These are phyloP conservation scores for Scaptodrosophila lebanonensis DNA, from an alignment of 1,140 invertebrate genomes.

Conservation along the genomic window DNA sequence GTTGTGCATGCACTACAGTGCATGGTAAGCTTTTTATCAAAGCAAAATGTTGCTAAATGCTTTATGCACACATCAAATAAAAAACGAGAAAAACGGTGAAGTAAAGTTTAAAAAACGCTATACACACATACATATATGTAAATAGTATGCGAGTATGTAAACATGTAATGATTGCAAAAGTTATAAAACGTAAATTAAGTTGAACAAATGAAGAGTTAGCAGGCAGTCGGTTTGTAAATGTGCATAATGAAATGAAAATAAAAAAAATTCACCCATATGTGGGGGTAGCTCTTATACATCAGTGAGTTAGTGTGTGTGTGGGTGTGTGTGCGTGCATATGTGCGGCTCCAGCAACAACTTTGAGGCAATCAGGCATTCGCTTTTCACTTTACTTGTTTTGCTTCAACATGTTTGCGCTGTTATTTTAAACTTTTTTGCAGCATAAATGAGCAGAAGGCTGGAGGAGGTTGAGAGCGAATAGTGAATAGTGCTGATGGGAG, in stretches of 20 bases:
- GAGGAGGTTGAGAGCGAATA: conserved; percentile 16
- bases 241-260: conserved; percentile 59
- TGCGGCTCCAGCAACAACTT: too few species aligned
- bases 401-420: conserved; percentile 12
- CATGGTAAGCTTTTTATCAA: conserved; percentile 31
- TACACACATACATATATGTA: conserved; percentile 5
- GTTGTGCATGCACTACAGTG: too few species aligned
- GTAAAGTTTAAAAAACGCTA: conserved; percentile 16
- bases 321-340: too few species aligned
- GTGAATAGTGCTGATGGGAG: background rate
- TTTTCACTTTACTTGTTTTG: too few species aligned
- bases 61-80: conserved; percentile 65
- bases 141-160: background rate
- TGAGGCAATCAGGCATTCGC: too few species aligned
- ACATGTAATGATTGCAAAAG: conserved; percentile 68
- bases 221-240: conserved; percentile 17
- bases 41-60: conserved; percentile 67
- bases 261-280: conserved; percentile 29
- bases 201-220: conserved; percentile 67
- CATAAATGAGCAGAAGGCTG: background rate
- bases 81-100: background rate
- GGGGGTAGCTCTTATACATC: too few species aligned
- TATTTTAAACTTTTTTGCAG: conserved; percentile 38
- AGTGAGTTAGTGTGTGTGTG: too few species aligned
- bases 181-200: conserved; percentile 75